Percentiles rank a stretch among this genome's conserved stretches.
Conservation (phyloP, 2,888 invertebrate species). For the Sicus ferrugineus region DNA sequence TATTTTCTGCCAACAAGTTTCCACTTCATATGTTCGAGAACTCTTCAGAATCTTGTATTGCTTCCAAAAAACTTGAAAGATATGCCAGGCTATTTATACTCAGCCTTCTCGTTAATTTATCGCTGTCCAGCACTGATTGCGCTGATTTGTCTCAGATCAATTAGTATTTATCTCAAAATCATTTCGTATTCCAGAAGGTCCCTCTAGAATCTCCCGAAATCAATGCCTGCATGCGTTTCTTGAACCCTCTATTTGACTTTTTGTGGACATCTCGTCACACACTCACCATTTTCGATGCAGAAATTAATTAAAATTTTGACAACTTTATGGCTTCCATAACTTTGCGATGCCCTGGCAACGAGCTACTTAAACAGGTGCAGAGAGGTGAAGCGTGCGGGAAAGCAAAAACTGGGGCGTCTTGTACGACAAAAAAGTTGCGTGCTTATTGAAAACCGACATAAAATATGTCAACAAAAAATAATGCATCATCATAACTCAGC, state of each 20-base stretch:
- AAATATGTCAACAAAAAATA: slow-evolving; percentile 11
- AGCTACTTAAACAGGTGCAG: neutral
- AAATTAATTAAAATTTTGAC: slow-evolving; percentile 17
- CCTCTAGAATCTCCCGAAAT: no score
- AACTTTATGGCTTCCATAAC: neutral
- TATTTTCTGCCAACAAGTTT: no score
- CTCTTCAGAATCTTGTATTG: no score
- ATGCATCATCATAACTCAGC: slow-evolving; percentile 8
- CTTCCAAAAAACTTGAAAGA: no score
- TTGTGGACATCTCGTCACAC: neutral
- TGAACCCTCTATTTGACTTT: neutral
- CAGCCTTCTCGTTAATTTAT: no score
- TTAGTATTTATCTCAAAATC: no score
- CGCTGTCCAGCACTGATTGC: no score
- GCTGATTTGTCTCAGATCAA: no score
- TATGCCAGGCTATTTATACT: no score
- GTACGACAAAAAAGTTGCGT: neutral
- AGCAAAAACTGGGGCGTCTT: neutral
- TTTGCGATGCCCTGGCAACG: neutral
- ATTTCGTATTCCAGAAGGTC: no score
- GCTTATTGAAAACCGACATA: slow-evolving; percentile 2
- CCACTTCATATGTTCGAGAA: no score
- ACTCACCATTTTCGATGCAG: neutral
- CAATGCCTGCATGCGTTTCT: neutral
- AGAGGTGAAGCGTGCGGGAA: neutral